Evolutionary conservation across 2,888 invertebrate species (phyloP).

Genomic region (Eumerus sabulonum): DNA sequence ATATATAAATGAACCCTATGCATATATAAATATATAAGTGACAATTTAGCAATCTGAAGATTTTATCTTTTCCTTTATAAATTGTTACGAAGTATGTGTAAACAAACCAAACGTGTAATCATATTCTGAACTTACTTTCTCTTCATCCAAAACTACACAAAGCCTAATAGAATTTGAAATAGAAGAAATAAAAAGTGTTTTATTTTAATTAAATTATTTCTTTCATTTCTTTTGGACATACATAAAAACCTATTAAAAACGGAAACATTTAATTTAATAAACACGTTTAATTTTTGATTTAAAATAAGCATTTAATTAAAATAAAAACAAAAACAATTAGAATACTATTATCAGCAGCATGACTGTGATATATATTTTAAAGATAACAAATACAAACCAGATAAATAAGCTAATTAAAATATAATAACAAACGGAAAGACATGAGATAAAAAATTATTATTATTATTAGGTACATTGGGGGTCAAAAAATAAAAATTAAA

Average conservation of each 20-base stretch:
- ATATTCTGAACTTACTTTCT: too few relatives aligned
- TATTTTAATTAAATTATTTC: too few relatives aligned
- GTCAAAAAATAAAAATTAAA: constrained; percentile 55
- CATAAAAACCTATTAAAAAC: constrained; percentile 51
- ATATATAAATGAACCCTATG: constrained; percentile 50
- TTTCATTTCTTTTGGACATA: constrained; percentile 45
- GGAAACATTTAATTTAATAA: constrained; percentile 38
- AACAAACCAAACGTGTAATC: too few relatives aligned
- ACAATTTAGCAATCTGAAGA: constrained; percentile 1
- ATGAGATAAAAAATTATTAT: constrained; percentile 28
- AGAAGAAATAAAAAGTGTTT: too few relatives aligned
- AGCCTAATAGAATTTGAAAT: too few relatives aligned
- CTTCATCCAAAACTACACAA: too few relatives aligned
- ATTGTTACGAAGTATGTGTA: too few relatives aligned
- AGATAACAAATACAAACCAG: constrained; percentile 47
- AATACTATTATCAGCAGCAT: constrained; percentile 72
- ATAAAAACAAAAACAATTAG: constrained; percentile 51
- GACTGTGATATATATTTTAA: constrained; percentile 72
- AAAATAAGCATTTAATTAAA: constrained; percentile 16
- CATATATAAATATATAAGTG: constrained; percentile 46
- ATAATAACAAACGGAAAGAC: constrained; percentile 1
- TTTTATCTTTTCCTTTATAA: too few relatives aligned
- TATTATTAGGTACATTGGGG: constrained; percentile 59
- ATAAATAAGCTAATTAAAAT: constrained; percentile 37
- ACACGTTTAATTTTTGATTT: constrained; percentile 24